phyloP scores from a whole-genome alignment of 2,797 vertebrate genomes.

The Gambelia wislizenii region DNA sequence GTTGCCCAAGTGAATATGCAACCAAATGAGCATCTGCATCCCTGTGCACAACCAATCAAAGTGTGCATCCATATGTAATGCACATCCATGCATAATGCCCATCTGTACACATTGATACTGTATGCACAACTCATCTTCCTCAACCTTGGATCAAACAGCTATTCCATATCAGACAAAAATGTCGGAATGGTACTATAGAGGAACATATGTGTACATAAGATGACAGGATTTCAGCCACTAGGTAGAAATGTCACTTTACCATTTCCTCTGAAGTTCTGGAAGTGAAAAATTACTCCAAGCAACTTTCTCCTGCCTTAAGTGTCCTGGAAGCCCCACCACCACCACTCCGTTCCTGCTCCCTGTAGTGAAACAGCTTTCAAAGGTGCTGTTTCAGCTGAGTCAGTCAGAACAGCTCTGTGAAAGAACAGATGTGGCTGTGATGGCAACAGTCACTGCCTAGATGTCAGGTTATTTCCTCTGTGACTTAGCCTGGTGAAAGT shows the following conservation, averaged over 20 bases:
- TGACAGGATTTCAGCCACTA: no score
- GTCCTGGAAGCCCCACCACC: not conserved
- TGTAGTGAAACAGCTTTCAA: not conserved
- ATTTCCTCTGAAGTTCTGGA: not conserved
- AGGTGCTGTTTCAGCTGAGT: not conserved
- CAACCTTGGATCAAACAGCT: no score
- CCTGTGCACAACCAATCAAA: no score
- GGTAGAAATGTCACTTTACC: not conserved
- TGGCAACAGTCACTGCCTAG: not conserved
- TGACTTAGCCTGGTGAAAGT: constrained; percentile 16
- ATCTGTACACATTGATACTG: no score
- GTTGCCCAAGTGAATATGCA: no score
- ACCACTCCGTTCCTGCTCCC: not conserved
- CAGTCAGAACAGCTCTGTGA: not conserved
- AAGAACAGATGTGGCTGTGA: not conserved
- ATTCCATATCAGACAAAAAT: no score
- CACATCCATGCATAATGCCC: no score
- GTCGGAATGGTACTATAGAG: no score
- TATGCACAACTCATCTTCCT: no score
- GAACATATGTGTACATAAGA: no score
- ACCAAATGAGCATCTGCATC: no score
- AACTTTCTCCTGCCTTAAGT: not conserved
- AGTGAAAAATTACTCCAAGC: not conserved
- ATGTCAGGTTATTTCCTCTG: not conserved
- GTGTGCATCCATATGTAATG: no score